Evolutionary conservation across 1,140 invertebrate species (phyloP).

Genomic region (Caenorhabditis elegans): WBcel235 BX284604.4:11566001-11566500

Average conservation of each 20-base stretch:
- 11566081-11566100: not conserved
- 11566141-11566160: not conserved
- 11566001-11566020: too few relatives aligned
- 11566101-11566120: not conserved
- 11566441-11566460: not conserved
- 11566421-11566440: not conserved
- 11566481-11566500: too few relatives aligned
- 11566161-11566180: not conserved
- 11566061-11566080: not conserved
- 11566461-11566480: not conserved
- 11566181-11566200: slow-evolving; percentile 7
- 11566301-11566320: not conserved
- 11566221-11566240: too few relatives aligned
- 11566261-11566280: not conserved
- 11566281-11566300: slow-evolving; percentile 12
- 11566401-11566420: not conserved
- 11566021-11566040: too few relatives aligned
- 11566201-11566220: too few relatives aligned
- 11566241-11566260: too few relatives aligned
- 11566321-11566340: not conserved
- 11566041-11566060: not conserved
- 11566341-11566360: not conserved
- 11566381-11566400: not conserved
- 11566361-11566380: not conserved
- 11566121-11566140: not conserved